phyloP scores from a whole-genome alignment of 2,113 vertebrate species.

The Pagrus major region DNA sequence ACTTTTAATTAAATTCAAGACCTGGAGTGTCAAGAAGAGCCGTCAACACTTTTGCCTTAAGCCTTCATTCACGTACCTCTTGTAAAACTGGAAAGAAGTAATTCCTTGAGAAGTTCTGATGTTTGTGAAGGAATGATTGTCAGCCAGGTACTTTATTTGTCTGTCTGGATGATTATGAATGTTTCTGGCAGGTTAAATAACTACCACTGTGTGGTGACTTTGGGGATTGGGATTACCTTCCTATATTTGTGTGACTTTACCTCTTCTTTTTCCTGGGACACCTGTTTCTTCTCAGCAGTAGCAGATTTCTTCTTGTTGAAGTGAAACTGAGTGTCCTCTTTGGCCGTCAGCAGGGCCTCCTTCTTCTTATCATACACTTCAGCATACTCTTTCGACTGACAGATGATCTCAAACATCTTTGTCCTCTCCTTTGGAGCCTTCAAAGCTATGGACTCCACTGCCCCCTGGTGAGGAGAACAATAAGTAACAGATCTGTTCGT shows the following conservation, averaged over 20 bases:
- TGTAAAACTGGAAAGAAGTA: not conserved
- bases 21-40: too few relatives aligned
- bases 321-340: slow-evolving; percentile 91
- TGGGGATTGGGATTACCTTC: not conserved
- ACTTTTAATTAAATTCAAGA: too few relatives aligned
- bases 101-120: not conserved
- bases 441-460: slow-evolving; percentile 93
- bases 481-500: not conserved
- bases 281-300: slow-evolving; percentile 88
- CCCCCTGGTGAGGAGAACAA: slow-evolving; percentile 83
- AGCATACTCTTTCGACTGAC: slow-evolving; percentile 87
- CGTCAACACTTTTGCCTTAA: not conserved
- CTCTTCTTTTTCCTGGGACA: slow-evolving; percentile 91
- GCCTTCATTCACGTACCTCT: not conserved
- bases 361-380: slow-evolving; percentile 90
- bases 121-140: not conserved
- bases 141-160: not conserved
- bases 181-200: not conserved
- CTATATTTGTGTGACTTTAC: slow-evolving; percentile 66
- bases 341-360: slow-evolving; percentile 87
- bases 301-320: slow-evolving; percentile 92
- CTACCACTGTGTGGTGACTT: not conserved
- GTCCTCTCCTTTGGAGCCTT: slow-evolving; percentile 93
- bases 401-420: slow-evolving; percentile 93
- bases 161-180: not conserved